These are phyloP conservation scores for Hermatobates lingyangjiaoensis DNA, from an alignment of 1,140 invertebrate genomes.

Conservation along the genomic window DNA sequence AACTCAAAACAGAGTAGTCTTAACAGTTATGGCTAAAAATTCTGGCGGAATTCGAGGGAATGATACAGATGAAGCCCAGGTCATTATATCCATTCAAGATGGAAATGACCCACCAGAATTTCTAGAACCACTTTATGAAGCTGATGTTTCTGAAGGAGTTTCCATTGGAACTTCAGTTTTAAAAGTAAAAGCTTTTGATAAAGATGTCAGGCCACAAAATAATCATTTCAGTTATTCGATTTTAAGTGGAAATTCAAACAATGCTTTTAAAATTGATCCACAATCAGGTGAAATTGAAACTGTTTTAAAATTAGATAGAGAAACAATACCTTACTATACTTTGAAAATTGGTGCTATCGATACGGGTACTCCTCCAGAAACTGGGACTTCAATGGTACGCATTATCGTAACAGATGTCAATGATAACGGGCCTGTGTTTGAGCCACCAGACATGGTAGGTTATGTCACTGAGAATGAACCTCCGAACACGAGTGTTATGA, in stretches of 20 bases:
- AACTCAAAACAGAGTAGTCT: conserved; percentile 69
- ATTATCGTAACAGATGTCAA: conserved; percentile 70
- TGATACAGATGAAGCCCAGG: conserved; percentile 85
- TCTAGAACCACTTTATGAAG: conserved; percentile 49
- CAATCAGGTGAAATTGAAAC: conserved; percentile 66
- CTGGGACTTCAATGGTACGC: conserved; percentile 62
- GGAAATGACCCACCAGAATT: conserved; percentile 92
- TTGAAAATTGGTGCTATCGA: conserved; percentile 80
- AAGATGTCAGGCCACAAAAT: conserved; percentile 76
- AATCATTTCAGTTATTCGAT: conserved; percentile 85
- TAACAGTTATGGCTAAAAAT: conserved; percentile 90
- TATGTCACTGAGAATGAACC: conserved; percentile 77
- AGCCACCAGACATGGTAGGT: conserved; percentile 43
- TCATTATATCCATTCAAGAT: conserved; percentile 82
- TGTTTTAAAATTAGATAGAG: conserved; percentile 54
- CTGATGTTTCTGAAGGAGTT: conserved; percentile 57
- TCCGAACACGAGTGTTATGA: conserved; percentile 63
- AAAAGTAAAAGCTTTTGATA: conserved; percentile 70
- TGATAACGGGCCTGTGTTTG: conserved; percentile 80
- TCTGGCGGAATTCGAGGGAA: conserved; percentile 77
- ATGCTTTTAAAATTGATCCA: conserved; percentile 76
- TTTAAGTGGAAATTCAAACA: conserved; percentile 58
- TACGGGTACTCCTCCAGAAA: conserved; percentile 66
- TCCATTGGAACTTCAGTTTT: conserved; percentile 47
- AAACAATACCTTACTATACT: conserved; percentile 53